Base-by-base conservation (phyloP, 2,888 invertebrate genomes). In the Pammene fasciana region DNA sequence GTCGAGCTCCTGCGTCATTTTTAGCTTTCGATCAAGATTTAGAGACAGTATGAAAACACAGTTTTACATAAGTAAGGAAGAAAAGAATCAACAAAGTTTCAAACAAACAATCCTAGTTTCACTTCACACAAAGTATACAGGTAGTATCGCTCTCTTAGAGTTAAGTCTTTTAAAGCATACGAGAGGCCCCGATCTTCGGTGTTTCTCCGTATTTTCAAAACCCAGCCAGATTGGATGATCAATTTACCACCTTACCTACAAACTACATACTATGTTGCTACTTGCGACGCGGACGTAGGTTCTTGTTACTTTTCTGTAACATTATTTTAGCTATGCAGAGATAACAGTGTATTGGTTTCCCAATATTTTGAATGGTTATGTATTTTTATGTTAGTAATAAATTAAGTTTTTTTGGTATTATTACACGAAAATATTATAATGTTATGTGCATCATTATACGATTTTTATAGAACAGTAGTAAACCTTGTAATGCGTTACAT, bases 241-340 rank as follows among this genome's bases (percentile, higher is more conserved):
- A 45, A 5, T 13, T 46, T 8, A 18, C 50, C 10, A 50, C 11
- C 50, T 50, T 50, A 10, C 11, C 18, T 5, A 48, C 14, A 16
- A 48, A 48, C 48, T 48, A 48, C 16, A 14, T 48, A n/a, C 2
- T 26, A 36, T 14, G 14, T 61, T 36, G 48, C 16, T 61, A 61
- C 60, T 61, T 61, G 48, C 48, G 60, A 16, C 36, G 60, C 5
- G 13, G 57, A 48, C 36, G 36, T 34, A 43, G 46, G 36, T 60
- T 61, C 60, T 46, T 46, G 26, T 46, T 46, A 36, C 46, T 14
- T 34, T 34, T 16, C 60, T 61, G 60, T 18, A 48, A 61, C 36
- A 61, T 46, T 11, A 6, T 26, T 46, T n/a, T 45, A 43, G 16
- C 26, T 13, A 57, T 57, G 16, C 38, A 9, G 16, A 38, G 38